phyloP scores from a whole-genome alignment of 2,113 vertebrate genomes.

The Rhinoptilus africanus region DNA sequence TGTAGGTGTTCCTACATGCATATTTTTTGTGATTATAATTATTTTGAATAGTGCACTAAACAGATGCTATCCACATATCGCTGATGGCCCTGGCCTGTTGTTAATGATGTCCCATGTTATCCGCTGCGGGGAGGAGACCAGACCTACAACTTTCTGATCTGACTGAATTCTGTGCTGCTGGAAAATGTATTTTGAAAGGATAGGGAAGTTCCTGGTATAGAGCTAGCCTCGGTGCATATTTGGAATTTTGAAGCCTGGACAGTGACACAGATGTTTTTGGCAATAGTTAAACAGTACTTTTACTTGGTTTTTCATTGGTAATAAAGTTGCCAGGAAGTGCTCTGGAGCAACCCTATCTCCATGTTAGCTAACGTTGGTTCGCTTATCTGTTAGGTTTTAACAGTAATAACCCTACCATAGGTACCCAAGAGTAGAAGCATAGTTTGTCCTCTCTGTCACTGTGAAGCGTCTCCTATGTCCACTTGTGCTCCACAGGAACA shows the following conservation, averaged over 20 bases:
- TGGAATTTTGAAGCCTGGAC: background rate
- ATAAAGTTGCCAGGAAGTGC: background rate
- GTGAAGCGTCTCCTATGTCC: background rate
- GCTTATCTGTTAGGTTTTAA: background rate
- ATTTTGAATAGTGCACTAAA: background rate
- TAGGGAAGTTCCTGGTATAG: background rate
- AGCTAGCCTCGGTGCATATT: background rate
- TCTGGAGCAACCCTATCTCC: background rate
- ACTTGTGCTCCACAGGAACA: background rate
- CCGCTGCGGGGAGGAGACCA: background rate
- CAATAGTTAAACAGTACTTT: background rate
- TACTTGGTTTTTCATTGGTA: background rate
- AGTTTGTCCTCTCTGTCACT: background rate
- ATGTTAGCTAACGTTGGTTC: background rate
- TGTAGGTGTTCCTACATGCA: background rate
- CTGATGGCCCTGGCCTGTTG: background rate
- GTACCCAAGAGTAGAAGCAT: background rate
- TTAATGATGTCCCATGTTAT: background rate
- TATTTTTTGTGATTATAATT: background rate
- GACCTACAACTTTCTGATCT: background rate
- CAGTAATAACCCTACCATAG: accelerated
- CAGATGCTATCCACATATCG: background rate
- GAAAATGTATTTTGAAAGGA: background rate
- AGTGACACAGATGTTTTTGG: background rate
- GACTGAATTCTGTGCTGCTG: background rate